Evolutionary conservation across 2,113 vertebrate genomes (phyloP).

Genomic region (Lycaon pictus): DNA sequence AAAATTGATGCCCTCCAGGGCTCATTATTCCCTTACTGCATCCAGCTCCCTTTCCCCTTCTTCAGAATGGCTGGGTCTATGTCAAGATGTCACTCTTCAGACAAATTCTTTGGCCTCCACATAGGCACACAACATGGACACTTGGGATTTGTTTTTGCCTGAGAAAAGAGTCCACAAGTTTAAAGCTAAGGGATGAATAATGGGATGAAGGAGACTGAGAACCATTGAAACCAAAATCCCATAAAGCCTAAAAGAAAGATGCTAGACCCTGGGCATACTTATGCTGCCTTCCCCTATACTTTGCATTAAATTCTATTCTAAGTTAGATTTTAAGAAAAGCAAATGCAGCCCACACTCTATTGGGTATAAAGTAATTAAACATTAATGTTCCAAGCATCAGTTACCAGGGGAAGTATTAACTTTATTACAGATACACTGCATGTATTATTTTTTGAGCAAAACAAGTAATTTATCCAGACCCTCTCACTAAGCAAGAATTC

Average conservation of each 20-base stretch:
- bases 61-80: neutral
- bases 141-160: neutral
- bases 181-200: neutral
- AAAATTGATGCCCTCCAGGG: neutral
- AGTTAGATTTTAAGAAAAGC: neutral
- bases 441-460: neutral
- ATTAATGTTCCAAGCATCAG: neutral
- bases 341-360: neutral
- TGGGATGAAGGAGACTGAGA: neutral
- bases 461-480: neutral
- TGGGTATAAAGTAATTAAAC: neutral
- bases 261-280: neutral
- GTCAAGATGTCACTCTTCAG: neutral
- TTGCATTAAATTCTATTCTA: neutral
- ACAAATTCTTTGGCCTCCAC: neutral
- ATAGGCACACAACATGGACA: neutral
- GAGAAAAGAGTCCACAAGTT: neutral
- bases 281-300: neutral
- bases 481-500: neutral
- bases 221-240: neutral
- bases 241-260: neutral
- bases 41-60: neutral
- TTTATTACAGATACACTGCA: neutral
- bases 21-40: no score
- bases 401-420: neutral